Base-by-base conservation (phyloP, 2,113 vertebrate genomes). In the Eupsittula cactorum region DNA sequence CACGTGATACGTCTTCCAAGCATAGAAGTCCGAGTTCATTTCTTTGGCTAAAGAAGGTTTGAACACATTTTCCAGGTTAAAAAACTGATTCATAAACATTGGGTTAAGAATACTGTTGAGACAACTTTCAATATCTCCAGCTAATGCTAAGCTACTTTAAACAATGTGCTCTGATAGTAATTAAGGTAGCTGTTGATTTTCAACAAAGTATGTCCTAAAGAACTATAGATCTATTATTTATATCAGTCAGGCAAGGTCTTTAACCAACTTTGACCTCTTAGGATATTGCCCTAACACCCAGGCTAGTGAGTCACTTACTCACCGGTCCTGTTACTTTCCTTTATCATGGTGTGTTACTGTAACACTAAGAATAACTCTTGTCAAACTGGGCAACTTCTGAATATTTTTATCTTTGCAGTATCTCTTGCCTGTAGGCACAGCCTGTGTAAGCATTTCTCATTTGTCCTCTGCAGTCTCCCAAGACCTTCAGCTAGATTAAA, bases 371-470 rank as follows among this genome's bases (percentile, higher is more conserved):
- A 92, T 49, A 81, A 47, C n/a, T 93, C 53, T 53, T 82, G 76
- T 68, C 53, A 82, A 93, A 73, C 0, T 3, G 70, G 9, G 39
- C n/a, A 79, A 82, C 37, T 93, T 88, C 59, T 73, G 53, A 80
- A 90, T 82, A 49, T 73, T 90, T 92, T 92, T 78, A 33, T 85
- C 82, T 93, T 74, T 86, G 35, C 31, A 57, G 35, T 88, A 57
- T 73, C 59, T 86, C 71, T 77, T 86, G 44, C 37, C 49, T 86
- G 28, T 88, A 90, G 59, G 92, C 41, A 83, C 14, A 88, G 37
- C 7, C 63, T 90, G 10, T 80, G 74, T 49, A 92, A 94, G 92
- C 86, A 93, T 74, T 95, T 94, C 50, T 65, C 10, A 35, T 92
- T 88, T 77, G 75, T 86, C 79, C 59, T 86, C 67, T 90, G 28